phyloP scores from a whole-genome alignment of 2,113 vertebrate species.

The Atractosteus spatula region DNA sequence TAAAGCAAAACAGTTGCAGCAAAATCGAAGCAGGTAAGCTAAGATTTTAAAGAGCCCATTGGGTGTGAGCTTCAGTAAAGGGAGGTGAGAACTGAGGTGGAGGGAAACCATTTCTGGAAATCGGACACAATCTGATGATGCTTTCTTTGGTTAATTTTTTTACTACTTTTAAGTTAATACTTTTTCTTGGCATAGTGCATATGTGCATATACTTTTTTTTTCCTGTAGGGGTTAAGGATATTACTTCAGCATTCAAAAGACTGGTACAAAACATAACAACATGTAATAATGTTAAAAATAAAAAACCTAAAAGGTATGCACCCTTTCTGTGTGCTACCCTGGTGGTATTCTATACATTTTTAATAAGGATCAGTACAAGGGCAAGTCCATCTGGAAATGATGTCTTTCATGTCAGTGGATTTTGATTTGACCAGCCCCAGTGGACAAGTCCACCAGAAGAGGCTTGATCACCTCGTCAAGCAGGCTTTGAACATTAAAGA shows the following conservation, averaged over 20 bases:
- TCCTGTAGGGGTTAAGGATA: background rate
- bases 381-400: conserved; percentile 24
- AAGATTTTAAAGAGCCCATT: too few species aligned
- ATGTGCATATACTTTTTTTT: background rate
- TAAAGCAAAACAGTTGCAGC: too few species aligned
- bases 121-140: too few species aligned
- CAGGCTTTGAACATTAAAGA: conserved; percentile 30
- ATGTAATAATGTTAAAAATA: background rate
- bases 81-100: too few species aligned
- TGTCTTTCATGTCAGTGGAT: conserved; percentile 26
- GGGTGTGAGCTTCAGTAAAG: too few species aligned
- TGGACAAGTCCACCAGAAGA: conserved; percentile 27
- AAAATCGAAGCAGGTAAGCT: too few species aligned
- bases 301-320: background rate
- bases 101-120: too few species aligned
- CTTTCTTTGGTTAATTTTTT: too few species aligned
- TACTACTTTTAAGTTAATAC: too few species aligned
- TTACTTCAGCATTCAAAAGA: too few species aligned
- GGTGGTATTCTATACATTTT: conserved; percentile 21
- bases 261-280: background rate
- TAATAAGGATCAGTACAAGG: conserved; percentile 22
- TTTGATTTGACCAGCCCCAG: conserved; percentile 30
- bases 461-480: conserved; percentile 22
- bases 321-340: background rate
- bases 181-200: too few species aligned